Evolutionary conservation across 1,140 invertebrate genomes (phyloP), one percentile per base, ranked within the genome.

Genomic region (Chrysomallon squamiferum): DNA sequence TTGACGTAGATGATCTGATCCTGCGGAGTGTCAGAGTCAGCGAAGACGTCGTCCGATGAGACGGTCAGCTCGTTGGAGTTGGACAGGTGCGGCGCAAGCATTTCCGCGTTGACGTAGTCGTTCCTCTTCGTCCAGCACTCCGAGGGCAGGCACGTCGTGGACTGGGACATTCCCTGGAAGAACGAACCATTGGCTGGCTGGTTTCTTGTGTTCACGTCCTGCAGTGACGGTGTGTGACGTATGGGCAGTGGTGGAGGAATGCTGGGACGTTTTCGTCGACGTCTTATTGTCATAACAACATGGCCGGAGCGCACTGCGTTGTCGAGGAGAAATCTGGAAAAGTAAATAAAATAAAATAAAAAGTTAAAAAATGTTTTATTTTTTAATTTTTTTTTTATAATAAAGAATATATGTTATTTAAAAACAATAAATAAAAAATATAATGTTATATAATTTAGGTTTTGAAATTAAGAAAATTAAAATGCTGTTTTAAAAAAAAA

Each of bases 221-320:
- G 66, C 45, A 69, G 54, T 0, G 66, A 69, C 3, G 70, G 57
- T 20, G 63, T 66, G 27, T 72, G 68, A 29, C 70, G 56, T 49
- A 64, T 62, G 1, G 71, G 68, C 3, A 62, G 60, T 9, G 71
- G 69, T 11, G 72, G 74, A 15, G 72, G 73, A 20, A 63, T 61
- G 13, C 69, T 67, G 22, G 74, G 70, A n/a, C 76, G 52, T 49
- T 71, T 75, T 22, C 73, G 67, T 6, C 73, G 61, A 35, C 77
- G 61, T n/a, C 77, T 58, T 41, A 79, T 57, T 11, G 75, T 77
- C 69, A 79, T 70, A 4, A 68, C 68, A 22, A 79, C 70, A 30
- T 67, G 62, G 2, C 77, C 77, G 13, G 72, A 71, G 35, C 65
- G 65, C 4, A 77, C 67, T 2, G 77, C 77, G 54, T 66, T 73